Evolutionary conservation across 2,888 invertebrate species (phyloP).

Genomic region (Craniophora ligustri): DNA sequence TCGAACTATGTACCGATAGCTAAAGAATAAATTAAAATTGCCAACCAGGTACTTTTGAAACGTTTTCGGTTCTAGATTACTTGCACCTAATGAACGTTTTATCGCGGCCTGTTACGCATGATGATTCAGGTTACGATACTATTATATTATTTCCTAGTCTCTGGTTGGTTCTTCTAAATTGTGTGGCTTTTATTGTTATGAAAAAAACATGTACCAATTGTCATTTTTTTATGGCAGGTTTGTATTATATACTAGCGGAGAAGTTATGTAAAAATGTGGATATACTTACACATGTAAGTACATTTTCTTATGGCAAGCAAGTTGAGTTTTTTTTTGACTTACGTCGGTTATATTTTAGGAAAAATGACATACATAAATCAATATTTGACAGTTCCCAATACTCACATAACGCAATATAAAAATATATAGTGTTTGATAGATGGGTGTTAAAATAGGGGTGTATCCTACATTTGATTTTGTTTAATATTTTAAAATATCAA

Average conservation of each 20-base stretch:
- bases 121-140: slow-evolving; percentile 50
- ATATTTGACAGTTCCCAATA: background rate
- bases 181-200: slow-evolving; percentile 2
- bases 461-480: no score
- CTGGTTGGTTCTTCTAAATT: slow-evolving; percentile 31
- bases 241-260: no score
- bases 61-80: slow-evolving; percentile 19
- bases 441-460: background rate
- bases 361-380: background rate
- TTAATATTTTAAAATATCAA: no score
- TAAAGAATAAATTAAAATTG: no score
- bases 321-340: background rate
- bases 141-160: slow-evolving; percentile 51
- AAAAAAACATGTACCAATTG: slow-evolving; percentile 12
- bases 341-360: background rate
- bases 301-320: background rate
- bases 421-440: background rate
- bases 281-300: no score
- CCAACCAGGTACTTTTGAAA: background rate
- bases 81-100: slow-evolving; percentile 29
- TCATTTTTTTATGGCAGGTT: no score
- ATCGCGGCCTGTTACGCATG: slow-evolving; percentile 52
- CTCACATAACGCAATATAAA: background rate
- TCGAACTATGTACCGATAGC: no score
- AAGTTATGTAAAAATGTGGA: no score